These are phyloP conservation scores for Mycalesis mineus DNA, from an alignment of 2,888 invertebrate species.

Conservation along the genomic window DNA sequence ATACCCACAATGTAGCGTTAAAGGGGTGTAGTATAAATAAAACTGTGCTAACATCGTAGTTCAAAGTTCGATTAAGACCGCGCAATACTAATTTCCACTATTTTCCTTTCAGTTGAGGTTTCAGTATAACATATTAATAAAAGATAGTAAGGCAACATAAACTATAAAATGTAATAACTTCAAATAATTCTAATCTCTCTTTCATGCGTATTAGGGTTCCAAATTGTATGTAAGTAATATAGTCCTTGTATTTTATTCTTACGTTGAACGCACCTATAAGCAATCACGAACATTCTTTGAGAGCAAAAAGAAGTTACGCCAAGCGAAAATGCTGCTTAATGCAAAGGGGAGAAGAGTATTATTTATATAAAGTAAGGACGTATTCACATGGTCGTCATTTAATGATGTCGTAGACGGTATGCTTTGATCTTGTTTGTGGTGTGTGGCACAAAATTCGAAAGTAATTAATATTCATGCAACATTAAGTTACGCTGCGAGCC, in stretches of 20 bases:
- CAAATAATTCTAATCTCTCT: constrained; percentile 29
- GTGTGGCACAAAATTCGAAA: constrained; percentile 36
- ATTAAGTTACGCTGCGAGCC: too few species aligned
- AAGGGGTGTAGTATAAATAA: too few species aligned
- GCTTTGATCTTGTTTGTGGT: constrained; percentile 57
- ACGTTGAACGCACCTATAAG: constrained; percentile 39
- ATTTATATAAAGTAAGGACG: constrained; percentile 32
- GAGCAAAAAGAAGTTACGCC: constrained; percentile 23
- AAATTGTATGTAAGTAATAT: constrained; percentile 26
- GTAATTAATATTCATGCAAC: neutral
- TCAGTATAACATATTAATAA: constrained; percentile 21
- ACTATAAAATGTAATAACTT: constrained; percentile 15
- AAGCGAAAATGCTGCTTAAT: constrained; percentile 30
- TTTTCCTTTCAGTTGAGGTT: constrained; percentile 20
- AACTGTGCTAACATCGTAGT: neutral
- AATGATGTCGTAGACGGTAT: constrained; percentile 62
- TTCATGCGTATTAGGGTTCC: constrained; percentile 26
- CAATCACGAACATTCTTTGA: constrained; percentile 41
- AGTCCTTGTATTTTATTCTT: constrained; percentile 34
- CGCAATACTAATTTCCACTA: constrained; percentile 21
- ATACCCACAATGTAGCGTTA: too few species aligned
- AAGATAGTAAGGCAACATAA: constrained; percentile 2
- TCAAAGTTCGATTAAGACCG: neutral
- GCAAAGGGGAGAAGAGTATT: constrained; percentile 17
- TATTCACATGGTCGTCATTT: constrained; percentile 54